These are phyloP conservation scores for Pachyramphus minor DNA, from an alignment of 2,113 vertebrate genomes.

Conservation along the genomic window DNA sequence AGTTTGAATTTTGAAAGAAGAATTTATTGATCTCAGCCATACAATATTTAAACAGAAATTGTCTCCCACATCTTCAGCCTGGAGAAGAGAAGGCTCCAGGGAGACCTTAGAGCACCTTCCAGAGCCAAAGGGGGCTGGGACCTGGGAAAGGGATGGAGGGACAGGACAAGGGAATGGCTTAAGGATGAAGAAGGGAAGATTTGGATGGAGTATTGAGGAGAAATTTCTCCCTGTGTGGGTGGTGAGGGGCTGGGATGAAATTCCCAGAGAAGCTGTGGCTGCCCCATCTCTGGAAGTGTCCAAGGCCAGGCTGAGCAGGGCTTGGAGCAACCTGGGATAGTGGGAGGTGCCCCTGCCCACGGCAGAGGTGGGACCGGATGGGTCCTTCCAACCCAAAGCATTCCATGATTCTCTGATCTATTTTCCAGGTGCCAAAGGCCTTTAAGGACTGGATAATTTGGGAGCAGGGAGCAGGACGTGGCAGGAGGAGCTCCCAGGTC, in stretches of 20 bases:
- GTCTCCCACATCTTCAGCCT: conserved; percentile 49
- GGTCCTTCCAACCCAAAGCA: neutral
- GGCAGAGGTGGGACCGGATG: neutral
- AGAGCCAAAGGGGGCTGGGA: neutral
- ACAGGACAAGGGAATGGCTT: neutral
- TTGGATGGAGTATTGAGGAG: fast-evolving
- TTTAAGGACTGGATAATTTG: conserved; percentile 68
- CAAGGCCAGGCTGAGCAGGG: neutral
- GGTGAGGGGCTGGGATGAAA: neutral
- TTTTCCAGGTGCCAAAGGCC: conserved; percentile 70
- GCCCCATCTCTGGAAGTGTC: neutral
- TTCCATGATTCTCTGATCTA: neutral
- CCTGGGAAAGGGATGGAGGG: neutral
- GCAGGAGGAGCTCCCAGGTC: conserved; percentile 36
- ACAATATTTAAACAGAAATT: conserved; percentile 7
- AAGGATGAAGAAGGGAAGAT: neutral
- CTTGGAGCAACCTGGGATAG: fast-evolving
- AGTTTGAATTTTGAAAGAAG: neutral
- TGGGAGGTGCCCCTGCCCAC: neutral
- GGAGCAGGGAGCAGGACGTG: conserved; percentile 59
- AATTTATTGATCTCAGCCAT: neutral
- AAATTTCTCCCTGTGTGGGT: neutral
- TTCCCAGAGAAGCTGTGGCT: neutral
- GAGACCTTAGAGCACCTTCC: neutral
- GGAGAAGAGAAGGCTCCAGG: neutral